Conservation (phyloP, 1,140 invertebrate species). For the Triops longicaudatus region DNA sequence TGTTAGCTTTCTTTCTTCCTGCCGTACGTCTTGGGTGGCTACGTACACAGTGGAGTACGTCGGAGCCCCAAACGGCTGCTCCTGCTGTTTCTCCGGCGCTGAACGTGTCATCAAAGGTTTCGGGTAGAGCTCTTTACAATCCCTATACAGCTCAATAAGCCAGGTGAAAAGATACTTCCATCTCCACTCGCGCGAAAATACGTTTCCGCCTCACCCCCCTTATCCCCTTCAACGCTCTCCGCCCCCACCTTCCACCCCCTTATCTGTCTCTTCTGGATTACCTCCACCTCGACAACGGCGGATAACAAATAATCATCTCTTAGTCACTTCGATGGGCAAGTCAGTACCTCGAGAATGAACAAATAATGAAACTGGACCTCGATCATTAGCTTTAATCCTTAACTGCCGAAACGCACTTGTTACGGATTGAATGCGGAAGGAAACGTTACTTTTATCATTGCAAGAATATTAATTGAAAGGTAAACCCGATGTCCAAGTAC, state of each 20-base stretch:
- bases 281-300: neutral
- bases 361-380: too few species aligned
- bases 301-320: neutral
- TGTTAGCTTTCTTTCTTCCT: neutral
- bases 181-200: neutral
- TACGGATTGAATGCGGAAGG: too few species aligned
- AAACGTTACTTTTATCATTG: too few species aligned
- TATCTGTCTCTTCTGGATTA: neutral
- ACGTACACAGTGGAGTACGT: too few species aligned
- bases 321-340: too few species aligned
- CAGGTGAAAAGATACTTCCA: constrained; percentile 11
- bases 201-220: too few species aligned
- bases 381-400: too few species aligned
- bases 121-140: neutral
- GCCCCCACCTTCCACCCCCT: neutral
- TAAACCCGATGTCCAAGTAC: too few species aligned
- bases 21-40: neutral
- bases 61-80: neutral
- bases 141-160: constrained; percentile 2
- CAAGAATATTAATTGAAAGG: too few species aligned
- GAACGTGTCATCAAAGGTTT: constrained; percentile 9
- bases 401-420: too few species aligned
- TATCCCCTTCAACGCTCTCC: too few species aligned
- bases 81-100: neutral
- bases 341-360: too few species aligned